Percentiles rank a stretch among this genome's conserved stretches.
phyloP scores from a whole-genome alignment of 2,888 invertebrate species.

The Drosophila yooni region DNA sequence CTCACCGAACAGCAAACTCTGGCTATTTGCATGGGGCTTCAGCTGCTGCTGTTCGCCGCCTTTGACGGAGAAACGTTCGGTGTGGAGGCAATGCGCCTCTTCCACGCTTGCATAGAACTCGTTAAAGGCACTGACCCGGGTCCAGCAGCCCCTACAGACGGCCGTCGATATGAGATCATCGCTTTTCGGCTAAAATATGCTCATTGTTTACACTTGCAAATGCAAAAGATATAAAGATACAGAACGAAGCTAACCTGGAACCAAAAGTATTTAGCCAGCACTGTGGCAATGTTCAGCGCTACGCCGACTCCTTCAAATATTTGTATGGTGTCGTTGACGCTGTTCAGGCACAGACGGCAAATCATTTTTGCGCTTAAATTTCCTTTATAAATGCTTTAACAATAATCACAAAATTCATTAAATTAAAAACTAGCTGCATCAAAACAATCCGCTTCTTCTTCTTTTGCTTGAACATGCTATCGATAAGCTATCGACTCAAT shows the following conservation, averaged over 20 bases:
- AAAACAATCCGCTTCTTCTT: slow-evolving; percentile 49
- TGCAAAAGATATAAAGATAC: background rate
- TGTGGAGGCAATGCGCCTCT: slow-evolving; percentile 79
- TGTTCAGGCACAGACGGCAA: slow-evolving; percentile 83
- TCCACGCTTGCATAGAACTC: slow-evolving; percentile 77
- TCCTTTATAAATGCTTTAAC: slow-evolving; percentile 42
- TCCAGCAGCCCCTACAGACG: slow-evolving; percentile 82
- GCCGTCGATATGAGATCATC: slow-evolving; percentile 82
- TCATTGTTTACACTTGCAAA: slow-evolving; percentile 4
- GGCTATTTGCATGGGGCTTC: slow-evolving; percentile 1
- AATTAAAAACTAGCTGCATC: slow-evolving; percentile 29
- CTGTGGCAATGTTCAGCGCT: slow-evolving; percentile 74
- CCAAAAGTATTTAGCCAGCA: slow-evolving; percentile 84
- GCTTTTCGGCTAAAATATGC: slow-evolving; percentile 56
- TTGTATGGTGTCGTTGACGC: slow-evolving; percentile 76
- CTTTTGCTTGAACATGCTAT: background rate
- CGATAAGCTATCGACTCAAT: slow-evolving; percentile 8
- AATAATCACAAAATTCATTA: slow-evolving; percentile 12
- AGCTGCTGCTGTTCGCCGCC: slow-evolving; percentile 28
- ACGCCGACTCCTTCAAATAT: slow-evolving; percentile 80
- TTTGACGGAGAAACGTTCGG: slow-evolving; percentile 76
- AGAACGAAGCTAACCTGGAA: slow-evolving; percentile 76
- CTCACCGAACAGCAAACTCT: background rate
- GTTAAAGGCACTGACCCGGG: slow-evolving; percentile 75
- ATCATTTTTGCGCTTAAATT: slow-evolving; percentile 72